A percentile compares a stretch with the other conserved stretches of the same genome.
These are phyloP conservation scores for Escarpia spicata DNA, from an alignment of 2,888 invertebrate species.

Conservation along the genomic window DNA sequence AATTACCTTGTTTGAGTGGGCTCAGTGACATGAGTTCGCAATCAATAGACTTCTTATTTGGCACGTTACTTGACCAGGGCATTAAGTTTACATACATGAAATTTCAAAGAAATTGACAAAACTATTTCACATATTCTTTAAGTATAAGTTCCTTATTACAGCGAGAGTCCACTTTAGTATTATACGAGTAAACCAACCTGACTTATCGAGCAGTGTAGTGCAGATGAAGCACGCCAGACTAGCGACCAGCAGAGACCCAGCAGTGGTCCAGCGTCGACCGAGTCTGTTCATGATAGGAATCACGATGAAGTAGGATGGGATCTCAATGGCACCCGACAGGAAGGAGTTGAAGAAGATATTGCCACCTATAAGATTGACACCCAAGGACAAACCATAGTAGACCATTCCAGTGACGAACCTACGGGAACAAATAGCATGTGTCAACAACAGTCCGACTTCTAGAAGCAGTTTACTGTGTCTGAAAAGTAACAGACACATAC, in stretches of 20 bases:
- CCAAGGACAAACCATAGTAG: slow-evolving; percentile 35
- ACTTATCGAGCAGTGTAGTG: background rate
- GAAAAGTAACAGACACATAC: too few relatives aligned
- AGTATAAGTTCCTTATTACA: too few relatives aligned
- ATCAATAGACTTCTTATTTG: too few relatives aligned
- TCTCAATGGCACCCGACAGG: slow-evolving; percentile 34
- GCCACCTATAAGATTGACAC: slow-evolving; percentile 33
- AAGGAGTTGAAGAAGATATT: slow-evolving; percentile 35
- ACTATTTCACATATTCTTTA: too few relatives aligned
- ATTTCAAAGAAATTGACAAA: too few relatives aligned
- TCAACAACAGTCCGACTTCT: too few relatives aligned
- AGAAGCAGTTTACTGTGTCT: too few relatives aligned
- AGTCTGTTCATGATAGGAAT: slow-evolving; percentile 18
- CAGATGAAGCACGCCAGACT: background rate
- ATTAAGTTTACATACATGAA: too few relatives aligned
- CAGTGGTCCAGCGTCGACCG: background rate
- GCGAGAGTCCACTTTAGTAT: too few relatives aligned
- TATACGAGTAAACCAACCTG: background rate
- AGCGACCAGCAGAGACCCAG: background rate
- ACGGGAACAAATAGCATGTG: background rate
- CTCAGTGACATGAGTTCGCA: too few relatives aligned
- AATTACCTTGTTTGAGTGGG: too few relatives aligned
- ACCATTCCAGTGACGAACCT: slow-evolving; percentile 36
- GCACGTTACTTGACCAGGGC: too few relatives aligned
- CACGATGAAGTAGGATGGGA: slow-evolving; percentile 28